Percentiles rank a stretch among this genome's conserved stretches.
phyloP scores from a whole-genome alignment of 1,140 invertebrate genomes.

The Aphis gossypii region DNA sequence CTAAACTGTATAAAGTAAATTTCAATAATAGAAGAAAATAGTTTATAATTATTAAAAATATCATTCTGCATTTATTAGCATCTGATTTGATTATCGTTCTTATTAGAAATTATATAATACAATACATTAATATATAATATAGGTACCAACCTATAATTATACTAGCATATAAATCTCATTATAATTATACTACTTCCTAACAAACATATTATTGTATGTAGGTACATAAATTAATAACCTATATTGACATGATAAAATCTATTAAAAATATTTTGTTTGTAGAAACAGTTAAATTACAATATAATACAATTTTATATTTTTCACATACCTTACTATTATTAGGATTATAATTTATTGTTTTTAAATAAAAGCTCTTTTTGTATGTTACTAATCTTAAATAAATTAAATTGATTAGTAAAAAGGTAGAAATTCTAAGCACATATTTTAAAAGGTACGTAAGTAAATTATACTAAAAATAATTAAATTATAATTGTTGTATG shows the following conservation, averaged over 20 bases:
- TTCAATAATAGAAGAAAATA: background rate
- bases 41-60: background rate
- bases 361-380: background rate
- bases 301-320: background rate
- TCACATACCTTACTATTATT: too few species aligned
- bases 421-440: background rate
- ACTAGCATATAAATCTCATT: background rate
- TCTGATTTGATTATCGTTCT: background rate
- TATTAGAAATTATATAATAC: background rate
- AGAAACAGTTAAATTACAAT: background rate
- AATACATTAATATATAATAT: background rate
- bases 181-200: background rate
- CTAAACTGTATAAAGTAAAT: background rate
- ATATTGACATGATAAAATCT: background rate
- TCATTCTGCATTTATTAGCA: background rate
- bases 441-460: background rate
- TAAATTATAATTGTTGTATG: background rate
- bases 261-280: background rate
- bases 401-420: background rate
- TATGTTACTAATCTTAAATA: background rate
- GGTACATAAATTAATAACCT: background rate
- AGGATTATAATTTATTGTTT: too few species aligned
- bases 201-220: background rate
- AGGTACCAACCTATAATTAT: background rate
- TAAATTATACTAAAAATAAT: too few species aligned